Base-by-base conservation (phyloP, 2,113 vertebrate genomes). In the Corythaixoides concolor region DNA sequence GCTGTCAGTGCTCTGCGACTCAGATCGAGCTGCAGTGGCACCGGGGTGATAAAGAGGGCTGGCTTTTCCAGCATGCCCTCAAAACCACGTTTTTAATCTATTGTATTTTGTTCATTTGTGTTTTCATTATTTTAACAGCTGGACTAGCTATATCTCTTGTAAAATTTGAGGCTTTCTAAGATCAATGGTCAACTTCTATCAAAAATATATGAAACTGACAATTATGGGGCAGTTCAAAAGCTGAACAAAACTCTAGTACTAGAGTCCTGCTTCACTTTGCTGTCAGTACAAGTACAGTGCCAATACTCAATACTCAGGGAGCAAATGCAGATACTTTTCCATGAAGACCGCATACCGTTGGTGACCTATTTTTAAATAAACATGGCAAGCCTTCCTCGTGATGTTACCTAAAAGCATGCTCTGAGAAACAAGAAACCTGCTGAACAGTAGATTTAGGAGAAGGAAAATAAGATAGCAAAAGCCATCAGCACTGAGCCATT, bases 291-390 rank as follows among this genome's bases (percentile, higher is more conserved):
- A 67, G 89, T 94, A 28, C 81, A 70, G 39, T 33, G 64, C 24
- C 73, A 91, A 59, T n/a, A 94, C 72, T 87, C 92, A 83, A 74
- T 70, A 92, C 47, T 82, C 92, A 94, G 28, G 53, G 84, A 95
- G 45, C 52, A 97, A 95, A 94, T 5, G 4, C 26, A 88, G 83
- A 89, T 88, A 68, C 78, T 95, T 93, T 88, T 66, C 56, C 93
- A 11, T 74, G 47, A 95, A 95, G 70, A 69, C 30, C 60, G 76
- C 32, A 68, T 74, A 84, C 17, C 72, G 70, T 64, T 84, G 64
- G 77, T 95, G 94, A 97, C 93, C 93, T 97, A 93, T 97, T 98
- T 97, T 96, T 89, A 97, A 96, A 96, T 45, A 96, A 97, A 95
- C 32, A 59, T 30, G 64, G 85, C 83, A 97, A 93, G 89, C 41